Conservation (phyloP, 2,113 vertebrate species). For the Chlorodrepanis virens region DNA sequence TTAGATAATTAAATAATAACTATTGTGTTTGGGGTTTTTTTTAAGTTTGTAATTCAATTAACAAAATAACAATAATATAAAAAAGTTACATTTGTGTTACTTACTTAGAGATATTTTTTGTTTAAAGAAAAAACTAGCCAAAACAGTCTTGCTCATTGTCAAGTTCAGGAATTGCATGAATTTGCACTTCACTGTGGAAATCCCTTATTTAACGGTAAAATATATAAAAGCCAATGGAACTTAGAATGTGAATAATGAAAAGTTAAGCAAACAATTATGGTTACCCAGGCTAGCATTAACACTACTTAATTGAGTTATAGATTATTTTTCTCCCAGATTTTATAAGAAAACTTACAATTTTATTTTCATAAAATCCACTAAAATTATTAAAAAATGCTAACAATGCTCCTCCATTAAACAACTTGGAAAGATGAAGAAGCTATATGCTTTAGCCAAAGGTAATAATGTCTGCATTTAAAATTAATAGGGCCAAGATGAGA, state of each 20-base stretch:
- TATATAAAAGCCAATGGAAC: not conserved
- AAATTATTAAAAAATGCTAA: not conserved
- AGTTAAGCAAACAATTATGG: not conserved
- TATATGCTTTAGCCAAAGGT: not conserved
- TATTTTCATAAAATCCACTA: not conserved
- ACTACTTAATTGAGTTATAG: not conserved
- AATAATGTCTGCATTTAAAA: not conserved
- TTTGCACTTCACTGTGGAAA: not conserved
- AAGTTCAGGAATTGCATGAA: not conserved
- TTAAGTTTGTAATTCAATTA: not conserved
- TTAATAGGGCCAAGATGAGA: not conserved
- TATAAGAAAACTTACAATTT: not conserved
- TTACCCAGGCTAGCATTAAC: not conserved
- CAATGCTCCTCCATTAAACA: not conserved
- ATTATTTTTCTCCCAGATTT: not conserved
- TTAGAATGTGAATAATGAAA: not conserved
- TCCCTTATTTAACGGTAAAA: not conserved
- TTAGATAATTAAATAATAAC: not conserved
- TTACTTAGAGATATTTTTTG: not conserved
- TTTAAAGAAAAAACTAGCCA: not conserved
- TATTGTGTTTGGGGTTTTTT: not conserved
- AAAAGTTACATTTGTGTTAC: not conserved
- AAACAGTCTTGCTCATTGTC: not conserved
- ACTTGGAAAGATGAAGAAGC: not conserved
- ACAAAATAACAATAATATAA: not conserved